These are phyloP conservation scores for Hipposideros larvatus DNA, from an alignment of 2,797 vertebrate genomes.

Conservation along the genomic window DNA sequence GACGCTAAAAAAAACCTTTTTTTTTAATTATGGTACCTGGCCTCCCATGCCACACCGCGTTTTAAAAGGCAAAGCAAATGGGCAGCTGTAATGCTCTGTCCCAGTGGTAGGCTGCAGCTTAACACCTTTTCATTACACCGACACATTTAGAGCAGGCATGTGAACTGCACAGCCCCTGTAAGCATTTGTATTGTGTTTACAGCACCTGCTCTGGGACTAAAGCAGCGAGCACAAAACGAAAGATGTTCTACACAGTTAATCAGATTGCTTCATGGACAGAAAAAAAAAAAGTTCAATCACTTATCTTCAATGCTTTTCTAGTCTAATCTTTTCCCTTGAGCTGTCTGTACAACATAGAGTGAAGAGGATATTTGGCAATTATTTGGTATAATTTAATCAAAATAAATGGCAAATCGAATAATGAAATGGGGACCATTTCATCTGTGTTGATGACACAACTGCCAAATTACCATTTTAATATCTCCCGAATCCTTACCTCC, in stretches of 20 bases:
- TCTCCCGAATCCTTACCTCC: constrained; percentile 53
- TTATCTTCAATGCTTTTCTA: constrained; percentile 50
- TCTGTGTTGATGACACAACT: constrained; percentile 17
- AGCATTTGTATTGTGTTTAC: not conserved
- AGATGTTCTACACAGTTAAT: constrained; percentile 37
- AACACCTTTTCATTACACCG: not conserved
- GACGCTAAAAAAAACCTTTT: not conserved
- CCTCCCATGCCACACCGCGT: not conserved
- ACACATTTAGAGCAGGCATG: not conserved
- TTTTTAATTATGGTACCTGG: not conserved
- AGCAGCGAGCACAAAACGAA: constrained; percentile 21
- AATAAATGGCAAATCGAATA: constrained; percentile 66
- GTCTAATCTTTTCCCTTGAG: constrained; percentile 18
- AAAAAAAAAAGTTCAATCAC: constrained; percentile 57
- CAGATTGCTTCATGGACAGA: not conserved
- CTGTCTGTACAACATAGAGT: not conserved
- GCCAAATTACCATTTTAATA: constrained; percentile 37
- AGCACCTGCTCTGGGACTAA: constrained; percentile 20
- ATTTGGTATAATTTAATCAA: constrained; percentile 71
- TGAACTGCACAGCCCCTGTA: not conserved
- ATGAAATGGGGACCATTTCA: constrained; percentile 30
- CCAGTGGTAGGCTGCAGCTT: not conserved
- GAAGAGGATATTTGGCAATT: constrained; percentile 64
- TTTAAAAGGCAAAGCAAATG: constrained; percentile 4
- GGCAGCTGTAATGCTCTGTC: not conserved